A percentile compares a stretch with the other conserved stretches of the same genome.
Evolutionary conservation across 2,797 vertebrate species (phyloP).

Genomic region (Micrastur ruficollis): DNA sequence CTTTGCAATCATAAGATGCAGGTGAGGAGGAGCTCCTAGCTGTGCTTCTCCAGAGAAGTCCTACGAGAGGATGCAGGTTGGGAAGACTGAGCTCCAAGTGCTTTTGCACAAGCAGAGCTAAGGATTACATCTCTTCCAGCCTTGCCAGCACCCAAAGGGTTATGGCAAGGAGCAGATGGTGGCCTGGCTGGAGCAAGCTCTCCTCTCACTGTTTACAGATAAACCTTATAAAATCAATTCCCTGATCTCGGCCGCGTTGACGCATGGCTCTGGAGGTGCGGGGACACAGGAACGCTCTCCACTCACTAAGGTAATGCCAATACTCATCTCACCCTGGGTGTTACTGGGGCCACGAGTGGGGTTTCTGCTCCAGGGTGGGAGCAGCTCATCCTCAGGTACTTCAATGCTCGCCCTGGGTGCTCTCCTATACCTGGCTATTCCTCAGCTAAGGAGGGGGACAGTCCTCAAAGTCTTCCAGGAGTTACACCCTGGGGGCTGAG

Average conservation of each 20-base stretch:
- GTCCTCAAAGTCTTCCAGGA: not conserved
- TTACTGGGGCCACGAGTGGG: not conserved
- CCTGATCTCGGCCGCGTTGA: not conserved
- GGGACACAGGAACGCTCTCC: rapidly evolving
- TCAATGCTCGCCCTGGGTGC: not conserved
- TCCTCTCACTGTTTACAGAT: not conserved
- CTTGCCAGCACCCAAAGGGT: not conserved
- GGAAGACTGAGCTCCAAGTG: not conserved
- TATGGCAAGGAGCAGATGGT: not conserved
- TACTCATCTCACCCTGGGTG: not conserved
- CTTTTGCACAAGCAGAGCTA: not conserved
- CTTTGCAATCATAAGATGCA: not conserved
- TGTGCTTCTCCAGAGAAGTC: not conserved
- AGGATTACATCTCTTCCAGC: not conserved
- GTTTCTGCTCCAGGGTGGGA: not conserved
- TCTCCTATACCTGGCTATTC: not conserved
- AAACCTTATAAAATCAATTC: not conserved
- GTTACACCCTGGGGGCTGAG: rapidly evolving
- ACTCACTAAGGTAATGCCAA: rapidly evolving
- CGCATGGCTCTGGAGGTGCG: not conserved
- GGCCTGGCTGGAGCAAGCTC: not conserved
- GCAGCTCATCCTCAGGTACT: not conserved
- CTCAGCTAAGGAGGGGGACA: not conserved
- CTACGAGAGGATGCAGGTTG: not conserved
- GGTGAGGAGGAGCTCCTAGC: too few species aligned